phyloP scores from a whole-genome alignment of 2,113 vertebrate genomes.

The Cisticola juncidis region DNA sequence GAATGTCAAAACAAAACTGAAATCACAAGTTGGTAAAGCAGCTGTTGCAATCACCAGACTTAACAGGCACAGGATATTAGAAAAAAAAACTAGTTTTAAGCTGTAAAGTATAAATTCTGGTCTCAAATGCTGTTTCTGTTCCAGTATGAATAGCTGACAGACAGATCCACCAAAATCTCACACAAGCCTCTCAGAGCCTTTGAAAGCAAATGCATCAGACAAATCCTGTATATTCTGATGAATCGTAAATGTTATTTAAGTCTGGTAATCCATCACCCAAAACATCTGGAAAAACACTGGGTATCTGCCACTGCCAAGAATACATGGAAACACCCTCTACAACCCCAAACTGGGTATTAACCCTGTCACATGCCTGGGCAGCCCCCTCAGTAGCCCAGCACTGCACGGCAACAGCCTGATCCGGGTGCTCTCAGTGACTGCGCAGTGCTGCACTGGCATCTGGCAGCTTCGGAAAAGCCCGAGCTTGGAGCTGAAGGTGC shows the following conservation, averaged over 20 bases:
- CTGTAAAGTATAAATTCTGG: neutral
- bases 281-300: neutral
- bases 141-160: neutral
- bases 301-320: neutral
- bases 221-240: neutral
- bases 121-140: slow-evolving; percentile 8
- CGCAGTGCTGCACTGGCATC: neutral
- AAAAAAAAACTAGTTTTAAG: neutral
- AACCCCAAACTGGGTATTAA: neutral
- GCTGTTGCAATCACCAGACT: slow-evolving; percentile 7
- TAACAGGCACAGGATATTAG: neutral
- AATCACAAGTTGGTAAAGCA: slow-evolving; percentile 32
- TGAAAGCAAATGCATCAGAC: neutral
- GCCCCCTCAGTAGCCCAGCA: neutral
- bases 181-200: neutral
- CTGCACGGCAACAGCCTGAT: neutral
- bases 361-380: neutral
- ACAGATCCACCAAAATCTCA: slow-evolving; percentile 4
- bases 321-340: neutral
- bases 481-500: neutral
- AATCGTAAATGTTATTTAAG: neutral
- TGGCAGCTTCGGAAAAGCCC: neutral
- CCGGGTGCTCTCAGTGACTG: fast-evolving
- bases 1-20: slow-evolving; percentile 33
- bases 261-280: neutral